Percentiles rank a stretch among this genome's conserved stretches.
Evolutionary conservation across 2,113 vertebrate species (phyloP).

Genomic region (Ascaphus truei): DNA sequence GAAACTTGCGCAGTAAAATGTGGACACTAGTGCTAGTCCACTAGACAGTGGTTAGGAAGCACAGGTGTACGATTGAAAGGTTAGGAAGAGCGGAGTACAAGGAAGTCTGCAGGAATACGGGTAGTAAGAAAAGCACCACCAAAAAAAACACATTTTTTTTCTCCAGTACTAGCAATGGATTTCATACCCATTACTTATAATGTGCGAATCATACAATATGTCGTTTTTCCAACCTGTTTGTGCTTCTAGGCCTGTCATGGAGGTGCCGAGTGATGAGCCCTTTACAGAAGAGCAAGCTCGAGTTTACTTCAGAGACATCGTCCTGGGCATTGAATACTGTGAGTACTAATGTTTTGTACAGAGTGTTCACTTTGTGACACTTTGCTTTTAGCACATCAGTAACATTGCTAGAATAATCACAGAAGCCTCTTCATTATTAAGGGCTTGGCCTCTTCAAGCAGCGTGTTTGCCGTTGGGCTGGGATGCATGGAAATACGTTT

Average conservation of each 20-base stretch:
- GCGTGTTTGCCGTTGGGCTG: background rate
- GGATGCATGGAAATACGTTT: background rate
- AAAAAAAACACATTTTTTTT: too few relatives aligned
- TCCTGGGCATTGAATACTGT: slow-evolving; percentile 96
- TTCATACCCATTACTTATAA: too few relatives aligned
- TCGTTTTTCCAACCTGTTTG: background rate
- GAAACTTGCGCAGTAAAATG: too few relatives aligned
- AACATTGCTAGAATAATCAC: background rate
- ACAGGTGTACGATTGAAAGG: too few relatives aligned
- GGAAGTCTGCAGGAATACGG: too few relatives aligned
- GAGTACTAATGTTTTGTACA: slow-evolving; percentile 56
- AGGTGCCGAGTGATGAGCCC: slow-evolving; percentile 82
- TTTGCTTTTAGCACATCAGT: slow-evolving; percentile 4
- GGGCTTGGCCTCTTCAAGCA: background rate
- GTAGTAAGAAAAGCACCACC: too few relatives aligned
- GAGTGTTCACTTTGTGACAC: accelerated
- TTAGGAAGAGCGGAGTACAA: too few relatives aligned
- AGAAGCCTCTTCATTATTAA: background rate
- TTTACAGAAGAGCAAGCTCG: slow-evolving; percentile 86
- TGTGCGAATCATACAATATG: too few relatives aligned
- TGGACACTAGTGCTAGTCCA: too few relatives aligned
- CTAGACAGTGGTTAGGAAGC: too few relatives aligned
- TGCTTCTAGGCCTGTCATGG: slow-evolving; percentile 84
- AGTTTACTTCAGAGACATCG: slow-evolving; percentile 86
- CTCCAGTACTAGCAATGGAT: too few relatives aligned